Percentiles rank a stretch among this genome's conserved stretches.
Conservation (phyloP, 1,140 invertebrate species). For the Aphidius ervi region DNA sequence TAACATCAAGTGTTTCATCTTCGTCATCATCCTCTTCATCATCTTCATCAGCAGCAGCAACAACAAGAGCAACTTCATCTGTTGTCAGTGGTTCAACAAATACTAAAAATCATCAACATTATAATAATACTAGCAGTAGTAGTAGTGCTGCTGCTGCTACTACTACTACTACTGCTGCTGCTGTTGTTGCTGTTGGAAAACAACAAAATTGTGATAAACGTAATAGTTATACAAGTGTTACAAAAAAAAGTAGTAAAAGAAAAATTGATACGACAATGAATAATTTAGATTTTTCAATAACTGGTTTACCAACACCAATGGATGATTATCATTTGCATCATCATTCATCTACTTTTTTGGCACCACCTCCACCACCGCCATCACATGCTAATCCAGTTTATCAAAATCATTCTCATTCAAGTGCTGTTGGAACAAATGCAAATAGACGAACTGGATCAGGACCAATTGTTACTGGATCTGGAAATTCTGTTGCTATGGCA, state of each 20-base stretch:
- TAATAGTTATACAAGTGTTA: conserved; percentile 37
- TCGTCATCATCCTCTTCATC: conserved; percentile 29
- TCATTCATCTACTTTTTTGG: conserved; percentile 30
- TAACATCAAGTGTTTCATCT: conserved; percentile 31
- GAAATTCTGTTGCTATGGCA: conserved; percentile 40
- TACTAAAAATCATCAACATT: conserved; percentile 38
- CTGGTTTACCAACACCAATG: conserved; percentile 42
- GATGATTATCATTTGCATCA: conserved; percentile 46
- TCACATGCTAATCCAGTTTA: conserved; percentile 41
- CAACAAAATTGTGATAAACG: conserved; percentile 39
- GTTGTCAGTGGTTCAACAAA: conserved; percentile 24
- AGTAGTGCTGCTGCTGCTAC: too few relatives aligned
- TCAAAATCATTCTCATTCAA: conserved; percentile 46
- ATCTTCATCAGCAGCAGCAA: conserved; percentile 17
- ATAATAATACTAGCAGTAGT: conserved; percentile 11
- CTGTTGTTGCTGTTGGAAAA: conserved; percentile 16
- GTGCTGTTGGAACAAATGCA: conserved; percentile 34
- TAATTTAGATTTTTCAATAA: conserved; percentile 43
- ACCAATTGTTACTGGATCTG: conserved; percentile 26
- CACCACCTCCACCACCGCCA: conserved; percentile 26
- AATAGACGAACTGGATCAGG: conserved; percentile 21
- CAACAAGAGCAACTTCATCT: conserved; percentile 25
- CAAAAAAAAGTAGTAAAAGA: conserved; percentile 46
- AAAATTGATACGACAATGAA: conserved; percentile 40
- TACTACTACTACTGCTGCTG: too few relatives aligned